Evolutionary conservation across 2,113 vertebrate genomes (phyloP), one percentile per base, ranked within the genome.

Genomic region (Tympanuchus pallidicinctus): DNA sequence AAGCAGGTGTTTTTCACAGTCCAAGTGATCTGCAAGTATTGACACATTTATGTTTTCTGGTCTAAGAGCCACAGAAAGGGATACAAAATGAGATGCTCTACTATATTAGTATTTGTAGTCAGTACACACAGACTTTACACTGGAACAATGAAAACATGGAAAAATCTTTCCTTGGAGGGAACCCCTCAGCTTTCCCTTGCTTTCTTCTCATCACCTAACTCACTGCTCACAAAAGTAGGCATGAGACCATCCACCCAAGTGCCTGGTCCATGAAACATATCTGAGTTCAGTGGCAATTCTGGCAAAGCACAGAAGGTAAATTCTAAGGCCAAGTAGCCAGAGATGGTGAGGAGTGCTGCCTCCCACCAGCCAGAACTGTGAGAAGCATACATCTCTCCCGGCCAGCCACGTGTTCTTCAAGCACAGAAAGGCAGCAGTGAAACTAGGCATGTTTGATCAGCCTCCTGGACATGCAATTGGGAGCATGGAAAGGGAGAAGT

Each of bases 31-130:
- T 15, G 7, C 47, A 57, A 81, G 36, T 81, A 59, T 54, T 16
- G 30, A 67, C 0, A 0, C 13, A 74, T 8, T 0, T 24, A n/a
- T 19, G 6, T 83, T 93, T 90, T 78, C 57, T 84, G n/a, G 30
- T 88, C 32, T 40, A n/a, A 40, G 21, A 54, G 20, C 48, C 38
- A 71, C 73, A 85, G 72, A 52, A 24, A 63, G 89, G 73, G 66
- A 63, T 66, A 88, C 30, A 12, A 60, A 67, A 88, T 20, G 61
- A 92, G 75, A 64, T 88, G 84, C 40, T 87, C 88, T 71, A 92
- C 34, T 38, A 38, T 38, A 19, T 36, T 36, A 13, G 21, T 92
- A 76, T 24, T 71, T 50, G 16, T 54, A 67, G 73, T 67, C 18
- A 3, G 73, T 86, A 75, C 77, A 63, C 43, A 81, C 47, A 52